phyloP scores from a whole-genome alignment of 2,113 vertebrate species.

The Centrocercus urophasianus region DNA sequence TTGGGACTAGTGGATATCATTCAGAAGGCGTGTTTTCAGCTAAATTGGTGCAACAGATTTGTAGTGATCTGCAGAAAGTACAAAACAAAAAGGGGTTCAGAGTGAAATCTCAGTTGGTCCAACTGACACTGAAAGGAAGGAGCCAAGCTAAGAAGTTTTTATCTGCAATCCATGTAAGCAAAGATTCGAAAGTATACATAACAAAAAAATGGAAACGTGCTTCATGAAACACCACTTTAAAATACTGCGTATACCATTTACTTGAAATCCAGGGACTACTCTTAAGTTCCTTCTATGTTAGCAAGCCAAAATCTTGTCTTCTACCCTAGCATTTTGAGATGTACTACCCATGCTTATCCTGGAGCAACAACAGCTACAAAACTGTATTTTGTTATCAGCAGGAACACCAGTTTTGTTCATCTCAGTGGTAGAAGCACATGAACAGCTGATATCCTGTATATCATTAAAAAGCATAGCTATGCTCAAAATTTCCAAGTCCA shows the following conservation, averaged over 20 bases:
- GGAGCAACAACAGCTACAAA: neutral
- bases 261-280: neutral
- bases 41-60: neutral
- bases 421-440: neutral
- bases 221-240: neutral
- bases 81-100: neutral
- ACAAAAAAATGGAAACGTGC: neutral
- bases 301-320: neutral
- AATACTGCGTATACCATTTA: neutral
- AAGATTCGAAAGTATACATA: neutral
- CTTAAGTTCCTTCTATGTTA: neutral
- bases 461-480: neutral
- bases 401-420: neutral
- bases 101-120: neutral
- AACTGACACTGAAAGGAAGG: neutral
- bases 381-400: neutral
- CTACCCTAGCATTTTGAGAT: rapidly evolving
- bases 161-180: neutral
- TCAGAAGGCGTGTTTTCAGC: neutral
- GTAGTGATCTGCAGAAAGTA: neutral
- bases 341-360: neutral
- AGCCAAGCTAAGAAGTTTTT: neutral
- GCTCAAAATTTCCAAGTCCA: neutral
- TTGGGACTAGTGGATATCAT: neutral
- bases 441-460: neutral